Conservation (phyloP, 2,888 invertebrate genomes). For the Epistrophe grossulariae region DNA sequence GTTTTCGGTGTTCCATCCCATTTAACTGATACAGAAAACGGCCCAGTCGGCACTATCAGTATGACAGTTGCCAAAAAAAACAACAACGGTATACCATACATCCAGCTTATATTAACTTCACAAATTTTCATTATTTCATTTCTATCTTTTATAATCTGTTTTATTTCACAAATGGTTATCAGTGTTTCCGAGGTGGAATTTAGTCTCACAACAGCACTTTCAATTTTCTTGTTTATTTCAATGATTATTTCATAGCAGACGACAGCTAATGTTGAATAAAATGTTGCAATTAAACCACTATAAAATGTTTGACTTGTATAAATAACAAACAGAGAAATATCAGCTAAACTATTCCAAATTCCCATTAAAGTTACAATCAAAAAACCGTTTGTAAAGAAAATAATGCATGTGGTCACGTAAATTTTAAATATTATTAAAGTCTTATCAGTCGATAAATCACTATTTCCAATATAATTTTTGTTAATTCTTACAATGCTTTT, state of each 20-base stretch:
- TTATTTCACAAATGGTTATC: neutral
- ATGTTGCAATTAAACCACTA: neutral
- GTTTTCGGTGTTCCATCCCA: neutral
- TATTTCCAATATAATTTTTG: neutral
- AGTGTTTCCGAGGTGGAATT: neutral
- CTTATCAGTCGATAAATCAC: neutral
- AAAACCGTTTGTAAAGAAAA: neutral
- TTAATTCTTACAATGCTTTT: neutral
- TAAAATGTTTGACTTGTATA: neutral
- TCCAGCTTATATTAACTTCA: neutral
- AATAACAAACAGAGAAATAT: neutral
- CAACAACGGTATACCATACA: neutral
- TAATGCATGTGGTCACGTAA: neutral
- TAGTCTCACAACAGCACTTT: neutral
- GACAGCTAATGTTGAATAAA: neutral
- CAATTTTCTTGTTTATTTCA: neutral
- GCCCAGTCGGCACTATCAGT: neutral
- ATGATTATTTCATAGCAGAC: neutral
- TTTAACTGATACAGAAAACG: neutral
- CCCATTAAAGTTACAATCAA: neutral
- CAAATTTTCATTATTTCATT: neutral
- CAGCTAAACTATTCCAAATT: neutral
- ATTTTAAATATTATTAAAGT: neutral
- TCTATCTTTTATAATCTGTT: neutral
- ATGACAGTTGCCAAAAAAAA: neutral